Conservation (phyloP, 2,888 invertebrate species). For the Pseudoips prasinana region DNA sequence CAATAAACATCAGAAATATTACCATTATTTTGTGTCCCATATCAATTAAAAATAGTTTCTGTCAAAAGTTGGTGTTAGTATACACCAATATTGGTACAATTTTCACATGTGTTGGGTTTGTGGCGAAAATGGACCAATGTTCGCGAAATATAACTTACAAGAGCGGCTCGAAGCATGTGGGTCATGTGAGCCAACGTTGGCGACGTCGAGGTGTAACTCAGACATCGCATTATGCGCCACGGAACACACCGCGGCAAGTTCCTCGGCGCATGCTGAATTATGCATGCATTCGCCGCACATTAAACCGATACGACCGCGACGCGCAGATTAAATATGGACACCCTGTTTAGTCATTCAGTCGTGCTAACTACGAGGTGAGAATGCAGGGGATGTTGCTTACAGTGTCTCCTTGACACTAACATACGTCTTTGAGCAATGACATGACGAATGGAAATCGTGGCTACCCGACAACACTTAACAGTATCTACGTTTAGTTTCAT, state of each 20-base stretch:
- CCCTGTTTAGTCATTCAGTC: conserved; percentile 58
- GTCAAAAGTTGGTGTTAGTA: neutral
- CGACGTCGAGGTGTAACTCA: conserved; percentile 30
- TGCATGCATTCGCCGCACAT: conserved; percentile 58
- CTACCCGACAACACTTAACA: too few species aligned
- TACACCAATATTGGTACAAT: neutral
- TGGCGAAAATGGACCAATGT: too few species aligned
- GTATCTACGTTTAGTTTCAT: too few species aligned
- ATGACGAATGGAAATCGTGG: neutral
- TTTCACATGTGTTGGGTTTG: too few species aligned
- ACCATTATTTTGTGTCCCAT: too few species aligned
- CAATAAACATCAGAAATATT: too few species aligned
- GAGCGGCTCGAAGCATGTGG: too few species aligned
- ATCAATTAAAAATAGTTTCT: neutral
- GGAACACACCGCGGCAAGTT: conserved; percentile 43
- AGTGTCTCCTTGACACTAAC: neutral
- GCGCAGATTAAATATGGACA: conserved; percentile 64
- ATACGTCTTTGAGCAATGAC: neutral
- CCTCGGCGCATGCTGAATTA: conserved; percentile 46
- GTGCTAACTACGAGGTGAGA: conserved; percentile 51
- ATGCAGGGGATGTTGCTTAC: conserved; percentile 27
- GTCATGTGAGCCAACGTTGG: conserved; percentile 24
- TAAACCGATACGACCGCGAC: conserved; percentile 54
- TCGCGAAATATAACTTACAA: too few species aligned
- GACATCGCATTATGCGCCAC: conserved; percentile 42